A percentile compares a stretch with the other conserved stretches of the same genome.
These are phyloP conservation scores for Apotomis turbidana DNA, from an alignment of 2,888 invertebrate genomes.

Conservation along the genomic window DNA sequence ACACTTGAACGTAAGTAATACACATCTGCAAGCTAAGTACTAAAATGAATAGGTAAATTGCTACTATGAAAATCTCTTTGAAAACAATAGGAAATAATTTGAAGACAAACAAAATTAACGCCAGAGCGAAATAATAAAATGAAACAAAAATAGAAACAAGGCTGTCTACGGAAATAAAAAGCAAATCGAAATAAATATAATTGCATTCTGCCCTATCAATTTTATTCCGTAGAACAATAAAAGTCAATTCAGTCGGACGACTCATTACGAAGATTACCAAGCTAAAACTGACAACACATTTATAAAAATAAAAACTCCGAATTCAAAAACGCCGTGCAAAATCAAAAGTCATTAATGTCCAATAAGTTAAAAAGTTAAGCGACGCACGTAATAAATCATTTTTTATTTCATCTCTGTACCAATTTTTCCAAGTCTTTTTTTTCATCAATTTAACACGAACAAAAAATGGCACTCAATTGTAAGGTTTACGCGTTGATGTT, in stretches of 20 bases:
- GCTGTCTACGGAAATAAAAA: slow-evolving; percentile 14
- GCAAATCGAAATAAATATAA: slow-evolving; percentile 15
- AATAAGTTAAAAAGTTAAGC: slow-evolving; percentile 82
- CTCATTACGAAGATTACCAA: slow-evolving; percentile 25
- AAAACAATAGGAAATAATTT: background rate
- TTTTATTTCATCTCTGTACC: slow-evolving; percentile 78
- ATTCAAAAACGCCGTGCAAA: slow-evolving; percentile 67
- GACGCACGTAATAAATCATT: slow-evolving; percentile 80
- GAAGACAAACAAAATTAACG: background rate
- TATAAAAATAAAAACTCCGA: slow-evolving; percentile 62
- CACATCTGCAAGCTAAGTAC: background rate
- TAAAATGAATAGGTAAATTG: background rate
- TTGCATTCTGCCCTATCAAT: slow-evolving; percentile 14
- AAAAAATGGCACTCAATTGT: slow-evolving; percentile 82
- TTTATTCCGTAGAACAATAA: slow-evolving; percentile 32
- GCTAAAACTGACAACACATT: slow-evolving; percentile 56
- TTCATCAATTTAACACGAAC: slow-evolving; percentile 82
- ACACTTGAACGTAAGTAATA: too few species aligned
- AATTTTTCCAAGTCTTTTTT: slow-evolving; percentile 76
- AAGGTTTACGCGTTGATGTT: slow-evolving; percentile 68
- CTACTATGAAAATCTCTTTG: background rate
- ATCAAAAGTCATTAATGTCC: slow-evolving; percentile 82
- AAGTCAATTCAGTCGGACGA: slow-evolving; percentile 29
- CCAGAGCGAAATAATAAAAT: slow-evolving; percentile 5
- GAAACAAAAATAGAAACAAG: slow-evolving; percentile 16